A percentile compares a stretch with the other conserved stretches of the same genome.
Conservation (phyloP, 2,113 vertebrate species). For the Amblyornis subalaris region DNA sequence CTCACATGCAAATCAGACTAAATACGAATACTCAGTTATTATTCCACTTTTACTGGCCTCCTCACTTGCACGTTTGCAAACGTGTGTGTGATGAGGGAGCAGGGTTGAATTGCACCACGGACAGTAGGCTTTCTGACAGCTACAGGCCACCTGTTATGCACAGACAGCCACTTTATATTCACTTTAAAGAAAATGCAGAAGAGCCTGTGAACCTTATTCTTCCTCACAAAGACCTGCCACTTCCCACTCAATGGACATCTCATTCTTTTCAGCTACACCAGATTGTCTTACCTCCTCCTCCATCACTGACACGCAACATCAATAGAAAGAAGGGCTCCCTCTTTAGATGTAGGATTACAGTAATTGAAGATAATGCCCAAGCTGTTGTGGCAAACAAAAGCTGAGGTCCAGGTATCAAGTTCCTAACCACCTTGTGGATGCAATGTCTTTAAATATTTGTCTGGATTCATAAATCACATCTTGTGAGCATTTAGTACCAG, state of each 20-base stretch:
- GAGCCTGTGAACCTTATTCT: not conserved
- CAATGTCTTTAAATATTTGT: not conserved
- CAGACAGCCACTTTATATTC: not conserved
- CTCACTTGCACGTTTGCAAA: not conserved
- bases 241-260: not conserved
- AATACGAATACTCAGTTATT: not conserved
- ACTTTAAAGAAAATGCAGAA: not conserved
- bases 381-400: not conserved
- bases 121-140: not conserved
- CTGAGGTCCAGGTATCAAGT: not conserved
- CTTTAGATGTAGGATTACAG: not conserved
- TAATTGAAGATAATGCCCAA: not conserved
- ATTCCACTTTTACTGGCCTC: not conserved
- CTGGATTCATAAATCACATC: not conserved
- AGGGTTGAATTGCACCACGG: not conserved
- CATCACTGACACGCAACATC: not conserved
- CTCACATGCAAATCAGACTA: not conserved
- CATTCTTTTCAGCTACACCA: not conserved
- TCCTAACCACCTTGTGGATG: not conserved
- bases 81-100: not conserved
- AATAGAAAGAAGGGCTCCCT: not conserved
- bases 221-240: not conserved
- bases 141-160: not conserved
- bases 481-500: not conserved
- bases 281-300: conserved; percentile 1